Evolutionary conservation across 2,797 vertebrate genomes (phyloP), one percentile per base, ranked within the genome.

Genomic region (Thalassophryne amazonica): DNA sequence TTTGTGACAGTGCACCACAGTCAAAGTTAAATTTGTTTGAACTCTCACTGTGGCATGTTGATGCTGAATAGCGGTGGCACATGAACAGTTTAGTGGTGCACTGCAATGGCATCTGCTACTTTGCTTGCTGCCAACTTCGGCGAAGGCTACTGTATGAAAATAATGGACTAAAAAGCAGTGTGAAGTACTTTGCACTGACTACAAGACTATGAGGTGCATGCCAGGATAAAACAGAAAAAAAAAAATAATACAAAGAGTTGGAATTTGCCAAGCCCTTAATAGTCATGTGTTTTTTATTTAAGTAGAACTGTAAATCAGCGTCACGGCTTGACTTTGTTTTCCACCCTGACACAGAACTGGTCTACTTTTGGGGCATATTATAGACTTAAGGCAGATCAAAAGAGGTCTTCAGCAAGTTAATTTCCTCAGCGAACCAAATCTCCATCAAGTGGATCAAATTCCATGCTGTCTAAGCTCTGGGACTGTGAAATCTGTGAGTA

Each of bases 401-500:
- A 73, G 51, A 56, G 56, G 58, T 60, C 64, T 54, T 46, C 74
- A 18, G 73, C 73, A 75, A 70, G 73, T 87, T 85, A 81, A 86
- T 88, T 86, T 84, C 78, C 83, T 84, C 73, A 28, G 69, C 74
- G 67, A 78, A 77, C 72, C 60, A 73, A 84, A 84, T 76, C 78
- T 75, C 65, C 78, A 80, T 84, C 81, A 82, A 78, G 78, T 73
- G 68, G 80, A 87, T 88, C 75, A 53, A 63, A 73, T 88, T 86
- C 86, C 83, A 72, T 34, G 68, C 27, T 39, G 47, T 59, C 60
- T 76, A 73, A 83, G 72, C 71, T 80, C 58, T 18, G 35, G 36
- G 72, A 60, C 67, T 62, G 63, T 67, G 59, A 71, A 78, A 69
- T 63, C 55, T 10, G 22, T 24, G 27, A 32, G 37, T 43, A 58